Evolutionary conservation across 2,113 vertebrate species (phyloP).

Genomic region (Tetrax tetrax): DNA sequence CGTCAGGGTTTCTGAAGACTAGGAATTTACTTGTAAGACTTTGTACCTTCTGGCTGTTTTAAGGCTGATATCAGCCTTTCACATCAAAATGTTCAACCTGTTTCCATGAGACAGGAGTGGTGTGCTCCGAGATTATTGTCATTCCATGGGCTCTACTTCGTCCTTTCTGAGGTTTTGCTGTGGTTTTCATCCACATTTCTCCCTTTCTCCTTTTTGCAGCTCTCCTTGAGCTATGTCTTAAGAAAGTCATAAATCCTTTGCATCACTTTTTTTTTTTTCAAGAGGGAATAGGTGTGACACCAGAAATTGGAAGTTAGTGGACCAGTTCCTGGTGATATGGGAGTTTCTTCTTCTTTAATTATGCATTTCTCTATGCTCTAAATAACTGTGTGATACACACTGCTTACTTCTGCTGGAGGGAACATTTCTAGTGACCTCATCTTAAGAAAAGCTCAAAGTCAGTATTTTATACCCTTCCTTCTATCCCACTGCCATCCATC

Average conservation of each 20-base stretch:
- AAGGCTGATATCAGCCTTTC: not conserved
- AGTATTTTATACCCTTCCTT: not conserved
- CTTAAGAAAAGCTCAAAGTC: not conserved
- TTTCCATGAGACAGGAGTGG: not conserved
- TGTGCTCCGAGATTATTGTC: not conserved
- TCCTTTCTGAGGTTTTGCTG: not conserved
- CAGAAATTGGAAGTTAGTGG: not conserved
- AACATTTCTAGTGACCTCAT: not conserved
- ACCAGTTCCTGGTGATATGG: not conserved
- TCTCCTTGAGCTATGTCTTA: not conserved
- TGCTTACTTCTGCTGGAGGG: not conserved
- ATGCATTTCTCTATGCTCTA: not conserved
- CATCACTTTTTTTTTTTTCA: not conserved
- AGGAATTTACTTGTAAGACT: not conserved
- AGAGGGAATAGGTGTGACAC: not conserved
- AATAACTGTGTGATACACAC: not conserved
- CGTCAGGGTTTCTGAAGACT: not conserved
- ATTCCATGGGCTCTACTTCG: not conserved
- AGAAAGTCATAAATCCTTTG: not conserved
- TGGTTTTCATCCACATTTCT: not conserved
- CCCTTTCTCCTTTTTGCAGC: not conserved
- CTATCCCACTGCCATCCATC: not conserved
- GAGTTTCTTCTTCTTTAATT: not conserved
- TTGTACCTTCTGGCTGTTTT: not conserved
- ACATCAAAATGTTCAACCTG: not conserved